Evolutionary conservation across 2,113 vertebrate genomes (phyloP).

Genomic region (Polypterus senegalus): DNA sequence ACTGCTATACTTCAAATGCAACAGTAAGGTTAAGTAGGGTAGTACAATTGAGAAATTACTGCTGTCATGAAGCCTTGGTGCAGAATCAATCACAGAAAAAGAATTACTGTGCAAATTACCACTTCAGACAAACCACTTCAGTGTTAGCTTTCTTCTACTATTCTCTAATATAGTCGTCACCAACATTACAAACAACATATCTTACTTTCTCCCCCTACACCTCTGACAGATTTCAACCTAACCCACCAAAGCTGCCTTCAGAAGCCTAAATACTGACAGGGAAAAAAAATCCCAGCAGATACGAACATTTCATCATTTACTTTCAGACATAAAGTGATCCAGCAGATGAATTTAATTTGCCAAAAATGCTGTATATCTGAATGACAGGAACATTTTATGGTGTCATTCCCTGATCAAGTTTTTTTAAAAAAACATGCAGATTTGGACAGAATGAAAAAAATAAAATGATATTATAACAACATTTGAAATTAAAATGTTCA

Average conservation of each 20-base stretch:
- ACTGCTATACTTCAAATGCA: constrained; percentile 11
- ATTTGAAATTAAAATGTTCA: too few species aligned
- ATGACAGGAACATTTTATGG: constrained; percentile 5
- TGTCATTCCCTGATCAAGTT: constrained; percentile 23
- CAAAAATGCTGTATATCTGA: constrained; percentile 19
- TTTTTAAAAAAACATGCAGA: constrained; percentile 6
- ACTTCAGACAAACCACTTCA: constrained; percentile 13
- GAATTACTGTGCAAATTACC: constrained; percentile 11
- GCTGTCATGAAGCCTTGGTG: constrained; percentile 2
- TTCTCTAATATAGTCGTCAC: constrained; percentile 5
- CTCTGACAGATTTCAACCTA: constrained; percentile 17
- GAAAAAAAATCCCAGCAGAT: constrained; percentile 10
- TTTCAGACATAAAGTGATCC: background rate
- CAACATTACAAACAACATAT: constrained; percentile 9
- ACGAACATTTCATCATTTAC: constrained; percentile 1
- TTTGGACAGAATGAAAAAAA: constrained; percentile 25
- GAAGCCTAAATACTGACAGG: background rate
- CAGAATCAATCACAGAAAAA: constrained; percentile 12
- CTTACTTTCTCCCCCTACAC: constrained; percentile 8
- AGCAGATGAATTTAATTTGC: constrained; percentile 27
- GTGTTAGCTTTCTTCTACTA: constrained; percentile 5
- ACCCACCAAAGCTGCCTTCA: constrained; percentile 5
- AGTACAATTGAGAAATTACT: constrained; percentile 17
- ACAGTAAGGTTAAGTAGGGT: constrained; percentile 13
- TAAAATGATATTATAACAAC: background rate